phyloP scores from a whole-genome alignment of 2,113 vertebrate species.

The Thunnus thynnus region DNA sequence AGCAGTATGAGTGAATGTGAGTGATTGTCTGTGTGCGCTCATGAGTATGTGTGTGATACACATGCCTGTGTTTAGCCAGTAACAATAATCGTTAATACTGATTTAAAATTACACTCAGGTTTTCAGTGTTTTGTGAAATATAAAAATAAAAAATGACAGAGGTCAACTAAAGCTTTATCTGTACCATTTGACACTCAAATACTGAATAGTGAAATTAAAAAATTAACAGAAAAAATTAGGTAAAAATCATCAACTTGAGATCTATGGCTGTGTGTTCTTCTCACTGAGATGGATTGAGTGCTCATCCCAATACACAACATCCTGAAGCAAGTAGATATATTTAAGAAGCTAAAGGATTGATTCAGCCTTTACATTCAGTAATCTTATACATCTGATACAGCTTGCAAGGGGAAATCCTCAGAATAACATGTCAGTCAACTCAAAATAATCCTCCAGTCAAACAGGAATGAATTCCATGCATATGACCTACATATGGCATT shows the following conservation, averaged over 20 bases:
- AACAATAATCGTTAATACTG: background rate
- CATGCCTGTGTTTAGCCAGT: background rate
- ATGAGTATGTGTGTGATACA: background rate
- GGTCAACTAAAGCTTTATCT: constrained; percentile 1
- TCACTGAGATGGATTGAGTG: background rate
- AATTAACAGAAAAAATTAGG: background rate
- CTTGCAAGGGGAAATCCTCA: background rate
- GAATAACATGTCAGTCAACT: constrained; percentile 11
- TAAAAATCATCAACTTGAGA: background rate
- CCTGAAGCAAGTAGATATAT: background rate
- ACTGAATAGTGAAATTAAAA: background rate
- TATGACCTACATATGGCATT: constrained; percentile 30
- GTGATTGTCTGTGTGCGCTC: background rate
- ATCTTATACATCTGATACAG: background rate
- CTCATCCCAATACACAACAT: background rate
- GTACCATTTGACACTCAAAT: background rate
- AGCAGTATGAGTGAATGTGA: background rate
- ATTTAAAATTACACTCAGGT: background rate
- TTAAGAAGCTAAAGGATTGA: background rate
- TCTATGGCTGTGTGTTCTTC: background rate
- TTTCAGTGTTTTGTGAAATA: constrained; percentile 3
- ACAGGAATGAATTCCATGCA: background rate
- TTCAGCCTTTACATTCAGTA: background rate
- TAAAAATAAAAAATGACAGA: constrained; percentile 23
- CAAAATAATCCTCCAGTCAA: constrained; percentile 17